Evolutionary conservation across 2,113 vertebrate species (phyloP).

Genomic region (Pseudois nayaur): DNA sequence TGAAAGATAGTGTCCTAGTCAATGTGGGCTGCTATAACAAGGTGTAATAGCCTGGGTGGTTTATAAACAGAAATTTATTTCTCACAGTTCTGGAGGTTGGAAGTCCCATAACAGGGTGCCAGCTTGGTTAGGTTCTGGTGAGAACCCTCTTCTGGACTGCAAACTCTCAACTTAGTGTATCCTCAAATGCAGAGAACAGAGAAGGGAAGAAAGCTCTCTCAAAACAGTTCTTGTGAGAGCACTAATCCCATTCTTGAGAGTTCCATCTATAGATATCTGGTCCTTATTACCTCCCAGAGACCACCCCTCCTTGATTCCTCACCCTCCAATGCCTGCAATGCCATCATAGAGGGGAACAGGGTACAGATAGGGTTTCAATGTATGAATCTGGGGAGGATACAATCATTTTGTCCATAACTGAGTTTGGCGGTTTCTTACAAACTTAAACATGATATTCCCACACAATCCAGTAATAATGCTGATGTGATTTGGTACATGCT

Average conservation of each 20-base stretch:
- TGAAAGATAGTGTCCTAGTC: not conserved
- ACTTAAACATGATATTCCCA: not conserved
- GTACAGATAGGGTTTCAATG: not conserved
- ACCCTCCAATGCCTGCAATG: not conserved
- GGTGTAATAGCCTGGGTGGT: not conserved
- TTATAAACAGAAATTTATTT: not conserved
- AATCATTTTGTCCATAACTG: not conserved
- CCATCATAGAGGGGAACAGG: not conserved
- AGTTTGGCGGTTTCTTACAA: not conserved
- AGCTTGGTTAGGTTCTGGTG: not conserved
- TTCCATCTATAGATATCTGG: not conserved
- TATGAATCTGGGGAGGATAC: not conserved
- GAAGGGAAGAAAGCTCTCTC: not conserved
- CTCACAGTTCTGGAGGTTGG: not conserved
- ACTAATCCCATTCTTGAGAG: not conserved
- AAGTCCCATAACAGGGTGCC: not conserved
- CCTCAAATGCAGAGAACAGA: not conserved
- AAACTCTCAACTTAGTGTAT: not conserved
- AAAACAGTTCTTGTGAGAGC: not conserved
- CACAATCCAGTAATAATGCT: not conserved
- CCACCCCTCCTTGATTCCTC: fast-evolving
- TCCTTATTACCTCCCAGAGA: not conserved
- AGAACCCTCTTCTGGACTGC: not conserved
- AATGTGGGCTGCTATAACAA: not conserved
- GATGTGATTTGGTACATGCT: not conserved